Percentiles rank a stretch among this genome's conserved stretches.
Evolutionary conservation across 2,888 invertebrate species (phyloP).

Genomic region (Phania funesta): DNA sequence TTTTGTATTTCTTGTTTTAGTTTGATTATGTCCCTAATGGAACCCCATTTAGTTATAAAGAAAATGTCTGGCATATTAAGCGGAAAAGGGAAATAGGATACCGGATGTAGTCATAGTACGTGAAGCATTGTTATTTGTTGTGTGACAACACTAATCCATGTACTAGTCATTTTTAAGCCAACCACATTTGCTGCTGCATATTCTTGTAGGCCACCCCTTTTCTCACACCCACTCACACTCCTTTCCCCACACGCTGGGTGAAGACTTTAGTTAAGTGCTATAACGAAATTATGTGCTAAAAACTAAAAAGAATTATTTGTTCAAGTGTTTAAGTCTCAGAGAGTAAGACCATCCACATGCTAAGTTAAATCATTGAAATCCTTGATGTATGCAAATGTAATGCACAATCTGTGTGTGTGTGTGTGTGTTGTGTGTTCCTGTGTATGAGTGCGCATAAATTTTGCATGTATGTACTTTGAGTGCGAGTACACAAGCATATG

Average conservation of each 20-base stretch:
- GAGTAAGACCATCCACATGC: neutral
- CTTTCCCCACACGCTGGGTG: neutral
- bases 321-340: neutral
- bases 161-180: conserved; percentile 8
- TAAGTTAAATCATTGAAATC: conserved; percentile 47
- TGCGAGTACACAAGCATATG: neutral
- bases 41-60: no score
- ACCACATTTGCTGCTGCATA: neutral
- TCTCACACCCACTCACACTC: neutral
- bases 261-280: neutral
- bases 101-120: neutral
- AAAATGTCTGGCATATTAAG: conserved; percentile 6
- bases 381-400: conserved; percentile 4
- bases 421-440: neutral
- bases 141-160: conserved; percentile 49
- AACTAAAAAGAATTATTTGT: conserved; percentile 14
- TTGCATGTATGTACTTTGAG: neutral
- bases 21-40: neutral
- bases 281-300: conserved; percentile 24
- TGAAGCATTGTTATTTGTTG: conserved; percentile 44
- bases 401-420: neutral
- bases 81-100: conserved; percentile 14
- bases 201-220: no score
- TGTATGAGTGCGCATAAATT: neutral
- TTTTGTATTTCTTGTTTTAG: neutral